Conservation (phyloP, 2,113 vertebrate genomes). For the Hystrix brachyura region DNA sequence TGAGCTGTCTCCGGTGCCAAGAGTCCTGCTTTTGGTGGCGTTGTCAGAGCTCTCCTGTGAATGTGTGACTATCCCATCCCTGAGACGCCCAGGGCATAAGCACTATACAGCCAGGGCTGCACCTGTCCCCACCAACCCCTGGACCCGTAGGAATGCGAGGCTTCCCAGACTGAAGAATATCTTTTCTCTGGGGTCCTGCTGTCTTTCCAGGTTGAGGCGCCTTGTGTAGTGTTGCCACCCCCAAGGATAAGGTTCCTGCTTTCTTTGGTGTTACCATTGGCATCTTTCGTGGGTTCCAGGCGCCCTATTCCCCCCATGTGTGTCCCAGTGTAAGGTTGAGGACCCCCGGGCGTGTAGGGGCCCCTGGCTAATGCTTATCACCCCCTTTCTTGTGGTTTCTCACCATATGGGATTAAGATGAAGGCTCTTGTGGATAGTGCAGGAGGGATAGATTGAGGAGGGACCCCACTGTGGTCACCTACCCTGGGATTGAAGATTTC, state of each 20-base stretch:
- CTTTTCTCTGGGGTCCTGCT: neutral
- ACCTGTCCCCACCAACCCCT: neutral
- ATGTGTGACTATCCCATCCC: neutral
- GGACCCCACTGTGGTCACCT: neutral
- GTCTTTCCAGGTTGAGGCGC: neutral
- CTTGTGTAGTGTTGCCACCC: no score
- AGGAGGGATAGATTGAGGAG: neutral
- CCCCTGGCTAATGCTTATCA: neutral
- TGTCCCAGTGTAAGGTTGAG: neutral
- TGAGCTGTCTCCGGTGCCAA: neutral
- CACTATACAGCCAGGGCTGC: neutral
- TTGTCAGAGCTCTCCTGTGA: neutral
- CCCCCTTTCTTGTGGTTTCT: neutral
- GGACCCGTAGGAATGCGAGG: no score
- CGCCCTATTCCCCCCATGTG: no score
- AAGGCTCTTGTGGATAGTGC: no score
- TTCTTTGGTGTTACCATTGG: neutral
- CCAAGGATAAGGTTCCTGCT: neutral
- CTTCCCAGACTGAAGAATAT: no score
- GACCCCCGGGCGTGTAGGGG: fast-evolving
- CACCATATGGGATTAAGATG: fast-evolving
- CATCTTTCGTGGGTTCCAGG: neutral
- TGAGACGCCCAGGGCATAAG: neutral
- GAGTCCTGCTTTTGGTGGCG: fast-evolving
- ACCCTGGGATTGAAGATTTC: neutral